Percentiles rank a stretch among this genome's conserved stretches.
phyloP scores from a whole-genome alignment of 2,113 vertebrate genomes.

The Cynopterus brachyotis region DNA sequence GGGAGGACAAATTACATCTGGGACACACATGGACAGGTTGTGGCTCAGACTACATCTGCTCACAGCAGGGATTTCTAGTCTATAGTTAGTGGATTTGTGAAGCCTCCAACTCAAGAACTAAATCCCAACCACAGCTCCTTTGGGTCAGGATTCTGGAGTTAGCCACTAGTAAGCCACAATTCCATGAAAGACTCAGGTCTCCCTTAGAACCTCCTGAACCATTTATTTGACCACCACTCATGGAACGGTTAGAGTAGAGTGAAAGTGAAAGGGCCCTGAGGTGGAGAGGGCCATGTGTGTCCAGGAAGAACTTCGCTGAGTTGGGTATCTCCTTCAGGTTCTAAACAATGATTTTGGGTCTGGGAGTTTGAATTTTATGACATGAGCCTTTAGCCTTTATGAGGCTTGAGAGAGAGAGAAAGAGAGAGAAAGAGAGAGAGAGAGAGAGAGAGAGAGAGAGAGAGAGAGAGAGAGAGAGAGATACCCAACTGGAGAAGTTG shows the following conservation, averaged over 20 bases:
- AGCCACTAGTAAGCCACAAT: not conserved
- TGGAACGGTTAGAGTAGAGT: not conserved
- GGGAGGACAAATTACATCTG: not conserved
- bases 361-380: constrained; percentile 55
- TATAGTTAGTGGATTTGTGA: not conserved
- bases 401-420: not conserved
- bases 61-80: not conserved
- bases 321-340: constrained; percentile 14
- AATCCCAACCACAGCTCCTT: not conserved
- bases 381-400: constrained; percentile 50
- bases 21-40: not conserved
- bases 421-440: no score
- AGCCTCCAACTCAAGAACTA: not conserved
- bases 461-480: not conserved
- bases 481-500: constrained; percentile 29
- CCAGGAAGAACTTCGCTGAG: not conserved
- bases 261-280: not conserved
- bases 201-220: not conserved
- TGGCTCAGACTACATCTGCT: not conserved
- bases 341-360: constrained; percentile 36
- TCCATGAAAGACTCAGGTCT: not conserved
- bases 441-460: no score
- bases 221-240: not conserved
- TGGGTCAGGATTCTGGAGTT: not conserved
- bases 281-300: not conserved